Base-by-base conservation (phyloP, 2,113 vertebrate species). In the Uropsilus gracilis region DNA sequence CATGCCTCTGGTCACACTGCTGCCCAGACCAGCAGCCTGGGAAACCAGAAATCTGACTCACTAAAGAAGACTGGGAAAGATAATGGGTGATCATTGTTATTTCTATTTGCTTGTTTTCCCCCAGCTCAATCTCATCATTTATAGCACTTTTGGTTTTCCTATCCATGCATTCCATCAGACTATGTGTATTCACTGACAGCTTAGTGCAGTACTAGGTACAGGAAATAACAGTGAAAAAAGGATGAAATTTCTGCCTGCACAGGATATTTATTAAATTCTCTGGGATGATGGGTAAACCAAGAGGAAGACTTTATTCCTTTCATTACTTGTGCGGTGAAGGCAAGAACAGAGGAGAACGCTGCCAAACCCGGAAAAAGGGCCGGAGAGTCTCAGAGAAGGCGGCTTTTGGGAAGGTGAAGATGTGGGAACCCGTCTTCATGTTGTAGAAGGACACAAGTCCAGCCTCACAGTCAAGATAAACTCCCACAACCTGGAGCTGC, bases 321-420 rank as follows among this genome's bases (percentile, higher is more conserved):
- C 22, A 30, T 93, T 84, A 76, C n/a, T 72, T 10, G 3, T 39
- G 75, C 3, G 26, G 64, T 6, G 73, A 6, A 42, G 91, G 91
- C 30, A 97, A 69, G 46, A 94, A 95, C 86, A 97, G 69, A 92
- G 96, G 86, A 18, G 93, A 93, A 48, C 61, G 34, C 0, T 50
- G 78, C 69, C 86, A 91, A 73, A 95, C 86, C 14, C 75, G 89
- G 84, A 97, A 95, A 69, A 39, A 95, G n/a, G 95, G 95, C 20
- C 46, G 32, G 34, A 96, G 83, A 32, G 28, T 55, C 4, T 39
- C 69, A 0, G 39, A 84, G 53, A 97, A 96, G 64, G 89, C 61
- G 64, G 89, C n/a, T 32, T 76, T 84, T 0, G 87, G 90, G 69
- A 97, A 96, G 42, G 95, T 95, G 71, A 94, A 97, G 37, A 96